Evolutionary conservation across 2,797 vertebrate species (phyloP).

Genomic region (Trichosurus vulpecula): DNA sequence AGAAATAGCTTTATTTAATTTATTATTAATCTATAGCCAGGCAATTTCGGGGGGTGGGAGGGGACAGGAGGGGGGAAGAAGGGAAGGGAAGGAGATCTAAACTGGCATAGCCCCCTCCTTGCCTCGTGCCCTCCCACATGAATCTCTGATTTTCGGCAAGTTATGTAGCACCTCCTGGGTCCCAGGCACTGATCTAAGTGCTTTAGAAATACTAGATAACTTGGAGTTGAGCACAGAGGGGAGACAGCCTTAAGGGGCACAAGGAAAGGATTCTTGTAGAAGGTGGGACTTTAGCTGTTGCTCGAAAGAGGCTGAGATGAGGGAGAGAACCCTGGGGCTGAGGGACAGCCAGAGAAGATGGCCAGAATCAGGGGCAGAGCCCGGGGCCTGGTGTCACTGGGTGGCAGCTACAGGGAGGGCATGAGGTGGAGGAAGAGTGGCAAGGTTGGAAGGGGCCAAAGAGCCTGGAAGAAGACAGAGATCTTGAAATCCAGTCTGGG

Average conservation of each 20-base stretch:
- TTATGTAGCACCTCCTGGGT: background rate
- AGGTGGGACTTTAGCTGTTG: rapidly evolving
- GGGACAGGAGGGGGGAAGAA: too few species aligned
- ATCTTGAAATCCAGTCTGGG: background rate
- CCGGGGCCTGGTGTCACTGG: too few species aligned
- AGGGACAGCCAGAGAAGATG: background rate
- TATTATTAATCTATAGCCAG: background rate
- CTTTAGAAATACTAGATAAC: background rate
- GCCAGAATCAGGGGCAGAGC: too few species aligned
- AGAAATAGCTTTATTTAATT: background rate
- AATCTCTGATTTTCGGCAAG: background rate
- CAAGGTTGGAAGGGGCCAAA: background rate
- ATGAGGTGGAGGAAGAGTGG: background rate
- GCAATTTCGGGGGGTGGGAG: background rate
- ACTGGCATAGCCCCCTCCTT: background rate
- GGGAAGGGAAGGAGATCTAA: background rate
- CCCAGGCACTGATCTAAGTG: background rate
- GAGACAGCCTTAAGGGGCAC: background rate
- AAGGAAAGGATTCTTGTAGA: rapidly evolving
- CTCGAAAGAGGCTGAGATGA: background rate
- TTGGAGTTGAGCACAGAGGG: background rate
- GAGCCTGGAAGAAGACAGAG: background rate
- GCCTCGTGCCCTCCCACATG: background rate
- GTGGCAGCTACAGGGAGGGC: too few species aligned
- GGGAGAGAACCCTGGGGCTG: background rate